phyloP scores from a whole-genome alignment of 2,888 invertebrate genomes.

The Coenonympha arcania region DNA sequence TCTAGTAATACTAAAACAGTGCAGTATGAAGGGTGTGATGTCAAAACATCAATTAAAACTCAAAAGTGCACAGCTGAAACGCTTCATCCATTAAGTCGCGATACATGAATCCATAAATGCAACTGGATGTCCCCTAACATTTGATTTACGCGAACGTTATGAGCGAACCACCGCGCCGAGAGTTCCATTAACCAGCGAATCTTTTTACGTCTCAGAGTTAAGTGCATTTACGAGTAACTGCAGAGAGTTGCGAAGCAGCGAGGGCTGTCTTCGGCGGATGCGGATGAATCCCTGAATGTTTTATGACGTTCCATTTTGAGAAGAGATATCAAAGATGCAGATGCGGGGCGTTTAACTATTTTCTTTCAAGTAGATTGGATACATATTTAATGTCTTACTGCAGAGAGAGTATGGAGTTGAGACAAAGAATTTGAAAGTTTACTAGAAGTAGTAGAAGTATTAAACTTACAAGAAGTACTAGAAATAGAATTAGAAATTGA shows the following conservation, averaged over 20 bases:
- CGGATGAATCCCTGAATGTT: constrained; percentile 46
- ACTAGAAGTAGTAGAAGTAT: neutral
- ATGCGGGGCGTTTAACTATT: neutral
- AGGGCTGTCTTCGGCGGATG: constrained; percentile 40
- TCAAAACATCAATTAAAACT: neutral
- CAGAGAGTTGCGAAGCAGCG: constrained; percentile 42
- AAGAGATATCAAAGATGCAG: constrained; percentile 38
- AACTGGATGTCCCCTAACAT: constrained; percentile 32
- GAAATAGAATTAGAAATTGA: too few species aligned
- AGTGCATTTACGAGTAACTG: constrained; percentile 68
- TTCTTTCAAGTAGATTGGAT: neutral
- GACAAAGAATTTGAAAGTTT: neutral
- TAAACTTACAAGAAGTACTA: too few species aligned
- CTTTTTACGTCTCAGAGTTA: constrained; percentile 63
- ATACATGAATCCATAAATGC: constrained; percentile 2
- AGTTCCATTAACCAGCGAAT: constrained; percentile 61
- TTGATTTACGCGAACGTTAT: constrained; percentile 40
- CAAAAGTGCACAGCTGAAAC: neutral
- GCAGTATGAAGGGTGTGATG: neutral
- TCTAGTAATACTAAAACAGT: neutral
- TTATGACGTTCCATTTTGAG: constrained; percentile 43
- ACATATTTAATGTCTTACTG: neutral
- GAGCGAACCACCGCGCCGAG: constrained; percentile 50
- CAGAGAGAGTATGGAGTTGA: neutral
- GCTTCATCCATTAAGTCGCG: neutral